Evolutionary conservation across 2,888 invertebrate genomes (phyloP), one percentile per base, ranked within the genome.

Genomic region (Agrilus biguttatus): DNA sequence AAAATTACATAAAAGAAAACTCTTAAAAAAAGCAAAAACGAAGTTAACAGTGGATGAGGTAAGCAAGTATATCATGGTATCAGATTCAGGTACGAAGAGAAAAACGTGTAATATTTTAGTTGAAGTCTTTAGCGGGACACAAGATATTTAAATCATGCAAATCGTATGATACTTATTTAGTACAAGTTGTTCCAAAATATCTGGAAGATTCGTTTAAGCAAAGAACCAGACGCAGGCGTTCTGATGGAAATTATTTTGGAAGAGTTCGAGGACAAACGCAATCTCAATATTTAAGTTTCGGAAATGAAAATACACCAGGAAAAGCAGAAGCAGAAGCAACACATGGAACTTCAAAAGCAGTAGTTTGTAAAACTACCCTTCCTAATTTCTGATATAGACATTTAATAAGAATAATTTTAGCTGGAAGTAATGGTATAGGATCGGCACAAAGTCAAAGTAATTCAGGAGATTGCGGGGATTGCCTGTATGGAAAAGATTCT

Each of bases 371-470:
- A 82, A 45, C 21, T 13, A 12, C 17, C 14, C 23, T 78, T 61
- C 40, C 14, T 13, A 23, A 28, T 36, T 42, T 8, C 28, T 28
- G n/a, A 37, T 14, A 3, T 21, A 17, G 37, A 23, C n/a, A n/a
- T 40, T 10, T 5, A 8, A 46, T 43, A 40, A 17, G 3, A 13
- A 43, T 44, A 41, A 49, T 67, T 68, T 51, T 53, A 88, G 87
- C 76, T 69, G 87, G 87, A 37, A 77, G 71, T 48, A 80, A 79
- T 57, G 88, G 88, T 43, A 87, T 88, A 83, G 88, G 88, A 0
- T 87, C 87, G 69, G 88, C 88, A 1, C 88, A 88, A 66, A 87
- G 87, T 65, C 88, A 88, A 65, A 83, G 84, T 39, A 73, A 78
- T 45, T 76, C 78, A 40, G 75, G 77, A 39, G 73, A 72, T 46